Conservation (phyloP, 1,140 invertebrate genomes). For the Archegozetes longisetosus region DNA sequence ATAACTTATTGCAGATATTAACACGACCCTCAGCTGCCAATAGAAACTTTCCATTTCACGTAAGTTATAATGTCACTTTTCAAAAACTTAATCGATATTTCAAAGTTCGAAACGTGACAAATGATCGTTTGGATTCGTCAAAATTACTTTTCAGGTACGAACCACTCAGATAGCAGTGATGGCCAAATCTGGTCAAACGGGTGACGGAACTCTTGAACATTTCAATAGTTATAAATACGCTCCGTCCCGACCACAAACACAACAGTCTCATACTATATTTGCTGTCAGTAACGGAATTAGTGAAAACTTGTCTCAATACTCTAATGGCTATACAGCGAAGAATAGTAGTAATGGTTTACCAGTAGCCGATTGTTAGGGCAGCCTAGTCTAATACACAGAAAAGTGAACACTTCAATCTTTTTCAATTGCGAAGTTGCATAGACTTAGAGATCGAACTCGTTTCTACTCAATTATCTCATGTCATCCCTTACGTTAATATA, state of each 20-base stretch:
- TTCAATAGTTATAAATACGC: slow-evolving; percentile 18
- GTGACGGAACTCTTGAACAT: slow-evolving; percentile 13
- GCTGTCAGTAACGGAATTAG: neutral
- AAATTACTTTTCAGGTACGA: slow-evolving; percentile 30
- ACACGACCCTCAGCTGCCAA: slow-evolving; percentile 63
- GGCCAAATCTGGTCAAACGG: slow-evolving; percentile 10
- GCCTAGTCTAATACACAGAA: no score
- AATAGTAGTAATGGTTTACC: neutral
- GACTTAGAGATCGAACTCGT: no score
- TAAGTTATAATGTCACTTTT: neutral
- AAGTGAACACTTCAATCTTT: no score
- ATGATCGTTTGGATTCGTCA: neutral
- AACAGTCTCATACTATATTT: slow-evolving; percentile 4
- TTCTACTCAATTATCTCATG: no score
- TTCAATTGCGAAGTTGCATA: no score
- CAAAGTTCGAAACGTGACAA: neutral
- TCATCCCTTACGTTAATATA: no score
- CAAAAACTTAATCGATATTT: neutral
- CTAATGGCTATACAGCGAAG: neutral
- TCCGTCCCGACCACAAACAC: slow-evolving; percentile 2
- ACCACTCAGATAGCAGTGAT: slow-evolving; percentile 43
- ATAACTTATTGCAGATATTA: no score
- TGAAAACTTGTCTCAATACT: neutral
- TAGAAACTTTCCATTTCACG: slow-evolving; percentile 70
- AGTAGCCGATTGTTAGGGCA: neutral